Base-by-base conservation (phyloP, 1,140 invertebrate species). In the Protaetia brevitarsis region DNA sequence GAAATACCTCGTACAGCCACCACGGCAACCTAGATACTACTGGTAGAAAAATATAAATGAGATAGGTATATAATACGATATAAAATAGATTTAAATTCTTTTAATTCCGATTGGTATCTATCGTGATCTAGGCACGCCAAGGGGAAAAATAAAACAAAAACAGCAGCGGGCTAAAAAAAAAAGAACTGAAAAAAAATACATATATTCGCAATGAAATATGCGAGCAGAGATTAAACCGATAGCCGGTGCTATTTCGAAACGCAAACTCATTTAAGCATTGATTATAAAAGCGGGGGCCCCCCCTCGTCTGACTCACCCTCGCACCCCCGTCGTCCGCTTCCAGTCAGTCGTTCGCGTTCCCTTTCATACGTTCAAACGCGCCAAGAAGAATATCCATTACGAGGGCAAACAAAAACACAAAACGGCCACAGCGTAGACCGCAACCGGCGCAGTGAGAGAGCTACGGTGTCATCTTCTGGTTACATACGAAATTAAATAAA, bases 401-500 rank as follows among this genome's bases (percentile, higher is more conserved):
- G 60, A 64, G 68, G 29, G 65, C 68, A 69, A 69, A 71, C 70
- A 71, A 68, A 71, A 69, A 68, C 68, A 66, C 65, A 31, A 66
- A 66, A 66, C 65, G 68, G 57, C 64, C 64, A 57, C 61, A 63
- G 58, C 69, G n/a, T n/a, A n/a, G n/a, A n/a, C n/a, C n/a, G n/a
- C n/a, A n/a, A 51, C 41, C 41, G 41, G 31, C 41, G 26, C 41
- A 51, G 41, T 34, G 4, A n/a, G n/a, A n/a, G n/a, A n/a, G n/a
- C n/a, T n/a, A n/a, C 19, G 41, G 71, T 72, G 71, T 73, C 71
- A 71, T 71, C 71, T 73, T 69, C 69, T 65, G 70, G 72, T 70
- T 68, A 70, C 70, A 68, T 66, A 70, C 68, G 66, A 69, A 73
- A 73, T 73, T 71, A 71, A 73, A 73, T 73, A 70, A 73, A 73